Percentiles rank a stretch among this genome's conserved stretches.
Conservation (phyloP, 2,797 vertebrate genomes). For the Ptychobarbus kaznakovi region DNA sequence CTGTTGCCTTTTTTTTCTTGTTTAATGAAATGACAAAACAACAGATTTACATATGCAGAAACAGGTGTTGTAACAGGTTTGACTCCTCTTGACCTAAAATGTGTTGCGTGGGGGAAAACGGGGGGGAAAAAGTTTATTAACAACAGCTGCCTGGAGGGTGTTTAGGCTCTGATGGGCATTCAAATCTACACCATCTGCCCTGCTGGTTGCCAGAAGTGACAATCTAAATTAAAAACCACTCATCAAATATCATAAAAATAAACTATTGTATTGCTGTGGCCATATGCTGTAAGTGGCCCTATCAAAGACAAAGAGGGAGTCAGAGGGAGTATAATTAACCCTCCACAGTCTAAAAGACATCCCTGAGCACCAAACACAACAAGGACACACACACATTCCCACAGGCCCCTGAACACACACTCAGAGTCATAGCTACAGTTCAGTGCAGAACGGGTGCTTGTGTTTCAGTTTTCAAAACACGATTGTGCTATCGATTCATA, state of each 20-base stretch:
- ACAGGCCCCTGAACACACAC: slow-evolving; percentile 29
- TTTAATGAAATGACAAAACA: slow-evolving; percentile 94
- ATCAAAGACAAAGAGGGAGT: slow-evolving; percentile 63
- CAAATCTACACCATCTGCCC: slow-evolving; percentile 89
- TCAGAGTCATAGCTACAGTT: slow-evolving; percentile 27
- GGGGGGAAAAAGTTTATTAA: slow-evolving; percentile 79
- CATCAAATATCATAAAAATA: slow-evolving; percentile 85
- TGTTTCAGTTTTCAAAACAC: background rate
- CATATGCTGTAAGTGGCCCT: slow-evolving; percentile 75
- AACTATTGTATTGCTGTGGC: slow-evolving; percentile 79
- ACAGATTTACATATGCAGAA: slow-evolving; percentile 93
- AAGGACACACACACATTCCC: slow-evolving; percentile 43
- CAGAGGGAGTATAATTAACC: slow-evolving; percentile 61
- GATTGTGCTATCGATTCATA: background rate
- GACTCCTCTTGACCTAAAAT: slow-evolving; percentile 88
- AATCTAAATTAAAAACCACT: slow-evolving; percentile 90
- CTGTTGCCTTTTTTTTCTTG: slow-evolving; percentile 77
- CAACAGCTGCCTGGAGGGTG: slow-evolving; percentile 90
- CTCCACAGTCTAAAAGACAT: slow-evolving; percentile 52
- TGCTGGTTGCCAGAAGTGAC: slow-evolving; percentile 87
- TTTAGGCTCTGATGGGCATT: slow-evolving; percentile 84
- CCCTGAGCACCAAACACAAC: slow-evolving; percentile 47
- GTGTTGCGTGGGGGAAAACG: slow-evolving; percentile 65
- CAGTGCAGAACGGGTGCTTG: slow-evolving; percentile 35
- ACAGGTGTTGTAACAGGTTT: slow-evolving; percentile 97